A percentile compares a stretch with the other conserved stretches of the same genome.
Evolutionary conservation across 2,888 invertebrate species (phyloP).

Genomic region (Phytoseiulus persimilis): DNA sequence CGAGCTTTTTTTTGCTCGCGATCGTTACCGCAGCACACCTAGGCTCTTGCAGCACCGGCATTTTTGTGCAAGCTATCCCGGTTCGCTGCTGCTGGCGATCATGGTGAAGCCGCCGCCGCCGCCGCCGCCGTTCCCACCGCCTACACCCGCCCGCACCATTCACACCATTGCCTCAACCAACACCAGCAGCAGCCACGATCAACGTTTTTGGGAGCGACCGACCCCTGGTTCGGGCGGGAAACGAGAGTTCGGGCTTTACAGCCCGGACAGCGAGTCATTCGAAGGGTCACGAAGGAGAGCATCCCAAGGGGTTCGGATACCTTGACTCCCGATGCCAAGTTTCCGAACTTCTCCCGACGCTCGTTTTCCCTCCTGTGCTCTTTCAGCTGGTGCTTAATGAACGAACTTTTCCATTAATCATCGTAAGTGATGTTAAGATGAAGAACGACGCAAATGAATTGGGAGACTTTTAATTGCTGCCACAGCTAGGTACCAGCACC

Average conservation of each 20-base stretch:
- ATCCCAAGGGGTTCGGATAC: neutral
- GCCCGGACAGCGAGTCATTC: neutral
- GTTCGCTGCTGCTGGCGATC: neutral
- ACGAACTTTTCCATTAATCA: neutral
- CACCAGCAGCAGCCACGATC: neutral
- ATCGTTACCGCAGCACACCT: neutral
- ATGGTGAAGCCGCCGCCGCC: neutral
- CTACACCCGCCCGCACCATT: neutral
- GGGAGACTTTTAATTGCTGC: neutral
- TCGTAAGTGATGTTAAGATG: conserved; percentile 5
- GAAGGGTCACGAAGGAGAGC: neutral
- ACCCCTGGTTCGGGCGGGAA: neutral
- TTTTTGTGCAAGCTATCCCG: neutral
- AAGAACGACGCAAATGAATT: neutral
- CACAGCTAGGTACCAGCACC: neutral
- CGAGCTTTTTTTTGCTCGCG: neutral
- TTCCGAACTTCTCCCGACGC: neutral
- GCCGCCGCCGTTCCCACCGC: neutral
- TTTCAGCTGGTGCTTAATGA: neutral
- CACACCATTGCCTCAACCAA: neutral
- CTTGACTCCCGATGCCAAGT: conserved; percentile 5
- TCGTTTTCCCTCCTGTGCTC: neutral
- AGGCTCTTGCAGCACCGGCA: neutral
- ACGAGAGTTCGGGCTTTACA: neutral
- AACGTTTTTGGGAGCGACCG: neutral